Evolutionary conservation across 2,797 vertebrate genomes (phyloP), one percentile per base, ranked within the genome.

Genomic region (Coluber constrictor): DNA sequence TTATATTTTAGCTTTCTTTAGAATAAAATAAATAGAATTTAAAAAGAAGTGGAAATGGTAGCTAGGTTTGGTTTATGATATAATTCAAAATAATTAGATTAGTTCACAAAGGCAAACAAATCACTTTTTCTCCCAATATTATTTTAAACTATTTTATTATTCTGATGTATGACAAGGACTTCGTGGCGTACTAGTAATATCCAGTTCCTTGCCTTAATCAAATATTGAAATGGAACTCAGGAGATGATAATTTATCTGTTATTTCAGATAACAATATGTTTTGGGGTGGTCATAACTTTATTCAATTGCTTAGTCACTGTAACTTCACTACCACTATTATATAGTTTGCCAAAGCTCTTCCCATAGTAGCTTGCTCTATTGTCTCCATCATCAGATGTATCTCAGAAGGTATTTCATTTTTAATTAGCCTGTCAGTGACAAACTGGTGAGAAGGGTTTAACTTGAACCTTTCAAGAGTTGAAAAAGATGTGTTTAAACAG

Each of bases 371-470:
- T 3, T 47, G 56, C 32, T 51, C 8, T 59, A 83, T 20, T 23
- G 3, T 89, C 66, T 43, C 29, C 51, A 6, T 54, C 43, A 54
- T 90, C 51, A 25, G 11, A 20, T 55, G 93, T 92, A 94, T 94
- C 7, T 95, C 95, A 95, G 95, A 94, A 94, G 95, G 95, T 95
- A 94, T 96, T 96, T 92, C 13, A 23, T n/a, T n/a, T 56, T 47
- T 63, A 66, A 54, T n/a, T 63, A 74, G 13, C 37, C 18, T 88
- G 83, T 23, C 56, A 23, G 13, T 87, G n/a, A 94, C 95, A 18
- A 86, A 92, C 93, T 93, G 93, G 92, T 94, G 79, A 92, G 1
- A 96, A 94, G 92, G 66, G 83, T 93, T 92, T 93, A 51, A 59
- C 96, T 97, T 97, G 96, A 96, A 96, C 92, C 93, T 92, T 92